phyloP scores from a whole-genome alignment of 2,888 invertebrate genomes.

The Rhagophthalmus giganteus region DNA sequence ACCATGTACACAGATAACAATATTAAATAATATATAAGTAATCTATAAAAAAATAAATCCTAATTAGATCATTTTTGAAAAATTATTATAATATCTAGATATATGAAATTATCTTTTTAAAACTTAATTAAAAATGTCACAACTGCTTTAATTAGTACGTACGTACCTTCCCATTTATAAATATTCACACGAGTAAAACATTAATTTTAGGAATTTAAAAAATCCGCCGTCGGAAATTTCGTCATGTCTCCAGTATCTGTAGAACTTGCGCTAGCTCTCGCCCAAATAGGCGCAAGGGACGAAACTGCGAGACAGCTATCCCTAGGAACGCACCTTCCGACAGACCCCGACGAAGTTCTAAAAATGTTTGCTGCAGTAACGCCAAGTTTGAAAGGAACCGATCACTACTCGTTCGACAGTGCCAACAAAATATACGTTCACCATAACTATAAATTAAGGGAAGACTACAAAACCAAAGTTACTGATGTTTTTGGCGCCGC shows the following conservation, averaged over 20 bases:
- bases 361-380: conserved; percentile 29
- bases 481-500: conserved; percentile 64
- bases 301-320: conserved; percentile 41
- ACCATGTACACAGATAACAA: too few species aligned
- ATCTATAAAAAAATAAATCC: too few species aligned
- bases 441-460: conserved; percentile 58
- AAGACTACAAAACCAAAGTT: conserved; percentile 61
- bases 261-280: conserved; percentile 45
- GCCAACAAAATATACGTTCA: conserved; percentile 66
- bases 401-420: conserved; percentile 24
- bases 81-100: too few species aligned
- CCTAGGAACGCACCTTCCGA: conserved; percentile 30
- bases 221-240: conserved; percentile 36
- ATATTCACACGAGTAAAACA: too few species aligned
- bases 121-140: too few species aligned
- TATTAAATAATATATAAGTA: too few species aligned
- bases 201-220: not conserved
- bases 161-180: too few species aligned
- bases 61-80: too few species aligned
- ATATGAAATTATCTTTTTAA: too few species aligned
- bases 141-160: too few species aligned
- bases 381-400: conserved; percentile 31
- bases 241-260: conserved; percentile 48
- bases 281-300: conserved; percentile 44
- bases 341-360: conserved; percentile 14